phyloP scores from a whole-genome alignment of 2,113 vertebrate species.

The Physeter macrocephalus region DNA sequence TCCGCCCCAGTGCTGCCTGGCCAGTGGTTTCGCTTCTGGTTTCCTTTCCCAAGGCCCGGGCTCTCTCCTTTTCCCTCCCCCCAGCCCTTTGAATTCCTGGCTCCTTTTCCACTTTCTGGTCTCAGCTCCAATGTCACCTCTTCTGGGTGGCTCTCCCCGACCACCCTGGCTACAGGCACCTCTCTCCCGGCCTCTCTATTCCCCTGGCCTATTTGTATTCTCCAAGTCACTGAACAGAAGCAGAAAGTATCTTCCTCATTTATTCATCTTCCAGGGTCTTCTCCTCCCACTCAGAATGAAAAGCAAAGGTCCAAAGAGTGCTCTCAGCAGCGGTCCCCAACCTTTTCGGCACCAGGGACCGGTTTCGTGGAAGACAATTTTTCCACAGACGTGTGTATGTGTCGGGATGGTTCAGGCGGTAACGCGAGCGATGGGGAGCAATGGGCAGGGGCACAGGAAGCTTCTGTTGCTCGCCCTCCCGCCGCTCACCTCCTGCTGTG shows the following conservation, averaged over 20 bases:
- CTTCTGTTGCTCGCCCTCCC: no score
- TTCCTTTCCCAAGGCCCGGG: not conserved
- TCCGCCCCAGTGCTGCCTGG: not conserved
- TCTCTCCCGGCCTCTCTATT: slow-evolving; percentile 74
- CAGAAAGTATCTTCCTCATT: not conserved
- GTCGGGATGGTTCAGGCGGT: no score
- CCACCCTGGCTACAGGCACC: not conserved
- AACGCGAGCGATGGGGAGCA: no score
- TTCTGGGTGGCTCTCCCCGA: not conserved
- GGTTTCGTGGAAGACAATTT: no score
- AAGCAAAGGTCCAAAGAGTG: not conserved
- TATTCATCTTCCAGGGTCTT: not conserved
- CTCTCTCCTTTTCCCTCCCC: not conserved
- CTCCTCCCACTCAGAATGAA: not conserved
- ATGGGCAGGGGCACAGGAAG: no score
- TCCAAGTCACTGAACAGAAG: slow-evolving; percentile 75
- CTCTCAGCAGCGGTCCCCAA: no score
- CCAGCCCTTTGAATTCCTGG: not conserved
- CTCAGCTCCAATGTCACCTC: not conserved
- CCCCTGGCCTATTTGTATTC: slow-evolving; percentile 76
- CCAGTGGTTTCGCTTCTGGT: not conserved
- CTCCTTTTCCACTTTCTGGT: not conserved
- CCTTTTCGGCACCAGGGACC: no score
- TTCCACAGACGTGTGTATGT: no score
- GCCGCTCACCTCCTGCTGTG: no score